Conservation (phyloP, 2,888 invertebrate genomes). For the Helobdella robusta region DNA sequence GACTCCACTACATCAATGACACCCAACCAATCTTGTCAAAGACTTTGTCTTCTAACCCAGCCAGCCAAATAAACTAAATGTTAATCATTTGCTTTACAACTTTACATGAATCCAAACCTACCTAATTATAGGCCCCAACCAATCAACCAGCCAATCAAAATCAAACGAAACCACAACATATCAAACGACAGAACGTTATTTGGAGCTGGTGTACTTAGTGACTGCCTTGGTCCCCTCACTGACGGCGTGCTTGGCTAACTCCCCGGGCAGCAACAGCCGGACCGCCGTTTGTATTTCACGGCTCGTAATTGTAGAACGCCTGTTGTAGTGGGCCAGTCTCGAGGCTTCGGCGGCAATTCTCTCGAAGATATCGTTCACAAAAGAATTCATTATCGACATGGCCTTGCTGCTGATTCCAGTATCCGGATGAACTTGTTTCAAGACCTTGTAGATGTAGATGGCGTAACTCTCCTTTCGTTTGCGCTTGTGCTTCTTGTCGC, state of each 20-base stretch:
- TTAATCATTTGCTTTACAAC: no score
- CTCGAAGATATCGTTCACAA: constrained; percentile 46
- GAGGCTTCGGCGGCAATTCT: constrained; percentile 22
- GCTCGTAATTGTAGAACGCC: constrained; percentile 50
- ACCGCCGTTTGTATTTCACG: constrained; percentile 64
- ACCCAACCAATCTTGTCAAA: no score
- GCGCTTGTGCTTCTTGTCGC: constrained; percentile 40
- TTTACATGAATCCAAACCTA: no score
- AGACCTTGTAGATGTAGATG: constrained; percentile 41
- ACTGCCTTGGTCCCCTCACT: constrained; percentile 40
- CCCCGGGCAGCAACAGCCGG: constrained; percentile 61
- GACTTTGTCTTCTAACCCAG: no score
- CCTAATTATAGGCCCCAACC: no score
- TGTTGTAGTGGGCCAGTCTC: constrained; percentile 41
- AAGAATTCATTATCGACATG: constrained; percentile 37
- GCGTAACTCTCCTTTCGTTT: constrained; percentile 39
- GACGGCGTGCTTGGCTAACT: constrained; percentile 63
- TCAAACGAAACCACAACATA: no score
- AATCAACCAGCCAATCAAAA: no score
- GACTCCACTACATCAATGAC: no score
- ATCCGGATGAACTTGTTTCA: constrained; percentile 44
- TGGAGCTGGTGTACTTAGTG: constrained; percentile 40
- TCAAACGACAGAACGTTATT: no score
- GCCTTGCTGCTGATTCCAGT: constrained; percentile 41
- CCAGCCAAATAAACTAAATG: no score